Conservation (phyloP, 2,113 vertebrate species). For the Desmodus rotundus region DNA sequence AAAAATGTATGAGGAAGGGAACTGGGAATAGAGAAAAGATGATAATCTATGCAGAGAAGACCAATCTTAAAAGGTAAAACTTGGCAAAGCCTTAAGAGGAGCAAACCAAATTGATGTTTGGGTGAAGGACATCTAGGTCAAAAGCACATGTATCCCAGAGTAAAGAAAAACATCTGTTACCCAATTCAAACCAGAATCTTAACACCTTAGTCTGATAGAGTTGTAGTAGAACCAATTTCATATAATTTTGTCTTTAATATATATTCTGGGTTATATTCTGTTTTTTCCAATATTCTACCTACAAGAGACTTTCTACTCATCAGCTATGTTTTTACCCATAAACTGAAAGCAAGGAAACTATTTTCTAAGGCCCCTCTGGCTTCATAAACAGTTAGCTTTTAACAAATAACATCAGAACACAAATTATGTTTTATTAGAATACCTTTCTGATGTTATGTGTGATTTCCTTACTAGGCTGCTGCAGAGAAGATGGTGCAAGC, state of each 20-base stretch:
- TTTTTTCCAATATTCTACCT: not conserved
- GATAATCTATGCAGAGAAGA: not conserved
- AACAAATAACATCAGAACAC: not conserved
- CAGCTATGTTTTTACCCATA: not conserved
- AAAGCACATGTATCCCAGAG: not conserved
- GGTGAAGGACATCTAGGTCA: not conserved
- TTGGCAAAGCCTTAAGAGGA: not conserved
- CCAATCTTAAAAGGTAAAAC: not conserved
- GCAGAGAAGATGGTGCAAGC: constrained; percentile 83
- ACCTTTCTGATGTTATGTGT: not conserved
- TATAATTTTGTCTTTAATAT: not conserved
- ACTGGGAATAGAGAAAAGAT: not conserved
- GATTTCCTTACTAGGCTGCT: constrained; percentile 78
- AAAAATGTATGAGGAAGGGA: not conserved
- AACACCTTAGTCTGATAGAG: not conserved
- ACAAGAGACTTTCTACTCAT: not conserved
- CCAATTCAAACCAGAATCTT: not conserved
- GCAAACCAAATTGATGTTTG: not conserved
- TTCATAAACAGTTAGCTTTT: not conserved
- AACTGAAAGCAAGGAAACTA: not conserved
- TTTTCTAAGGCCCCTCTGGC: not conserved
- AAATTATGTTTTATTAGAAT: not conserved
- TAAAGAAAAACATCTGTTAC: not conserved
- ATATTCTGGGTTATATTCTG: not conserved
- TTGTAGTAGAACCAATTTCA: not conserved